Evolutionary conservation across 2,113 vertebrate genomes (phyloP).

Genomic region (Columbina picui): DNA sequence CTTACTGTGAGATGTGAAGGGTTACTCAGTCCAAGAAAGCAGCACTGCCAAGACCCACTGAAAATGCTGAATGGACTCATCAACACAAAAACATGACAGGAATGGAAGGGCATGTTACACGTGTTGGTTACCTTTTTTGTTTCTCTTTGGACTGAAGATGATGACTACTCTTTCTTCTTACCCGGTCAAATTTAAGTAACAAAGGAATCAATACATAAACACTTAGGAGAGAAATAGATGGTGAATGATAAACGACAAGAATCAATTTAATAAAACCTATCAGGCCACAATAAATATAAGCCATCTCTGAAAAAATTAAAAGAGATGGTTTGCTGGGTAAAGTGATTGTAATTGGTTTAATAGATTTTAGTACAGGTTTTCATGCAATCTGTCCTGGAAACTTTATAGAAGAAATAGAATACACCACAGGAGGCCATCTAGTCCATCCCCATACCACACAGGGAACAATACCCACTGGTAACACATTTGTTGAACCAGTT

Average conservation of each 20-base stretch:
- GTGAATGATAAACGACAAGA: conserved; percentile 3
- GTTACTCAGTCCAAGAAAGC: neutral
- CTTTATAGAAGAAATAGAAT: neutral
- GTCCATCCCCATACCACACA: neutral
- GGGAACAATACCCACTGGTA: neutral
- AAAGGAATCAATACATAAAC: conserved; percentile 7
- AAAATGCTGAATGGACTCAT: neutral
- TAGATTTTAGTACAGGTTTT: neutral
- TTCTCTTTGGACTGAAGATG: neutral
- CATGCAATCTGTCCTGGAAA: neutral
- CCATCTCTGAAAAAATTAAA: neutral
- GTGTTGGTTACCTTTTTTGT: neutral
- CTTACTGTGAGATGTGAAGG: neutral
- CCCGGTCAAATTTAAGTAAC: neutral
- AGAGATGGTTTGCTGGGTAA: neutral
- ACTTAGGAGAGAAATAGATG: neutral
- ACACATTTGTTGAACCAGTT: neutral
- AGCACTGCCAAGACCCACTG: neutral
- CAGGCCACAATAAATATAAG: neutral
- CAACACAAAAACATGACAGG: neutral
- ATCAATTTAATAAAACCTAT: conserved; percentile 4
- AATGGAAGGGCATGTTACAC: neutral
- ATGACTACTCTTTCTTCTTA: neutral
- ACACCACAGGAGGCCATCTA: neutral
- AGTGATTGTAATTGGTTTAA: neutral